Evolutionary conservation across 2,888 invertebrate genomes (phyloP).

Genomic region (Trachelus stipa): DNA sequence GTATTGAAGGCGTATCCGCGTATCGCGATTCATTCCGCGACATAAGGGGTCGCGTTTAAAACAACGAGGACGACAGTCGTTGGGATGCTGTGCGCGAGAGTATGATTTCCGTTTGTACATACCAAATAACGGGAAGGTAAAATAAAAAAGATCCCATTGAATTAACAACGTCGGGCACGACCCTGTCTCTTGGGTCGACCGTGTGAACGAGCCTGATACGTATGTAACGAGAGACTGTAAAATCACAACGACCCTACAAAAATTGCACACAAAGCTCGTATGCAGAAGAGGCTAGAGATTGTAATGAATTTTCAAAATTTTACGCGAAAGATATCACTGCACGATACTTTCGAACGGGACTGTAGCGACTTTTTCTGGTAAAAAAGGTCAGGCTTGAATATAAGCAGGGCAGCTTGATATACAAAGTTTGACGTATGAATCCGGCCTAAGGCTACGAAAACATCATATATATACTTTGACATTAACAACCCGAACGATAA

Average conservation of each 20-base stretch:
- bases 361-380: not conserved
- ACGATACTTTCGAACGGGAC: not conserved
- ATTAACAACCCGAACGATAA: not conserved
- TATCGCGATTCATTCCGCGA: not conserved
- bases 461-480: not conserved
- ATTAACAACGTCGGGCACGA: not conserved
- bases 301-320: not conserved
- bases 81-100: not conserved
- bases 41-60: not conserved
- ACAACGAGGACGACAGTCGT: not conserved
- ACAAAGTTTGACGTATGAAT: not conserved
- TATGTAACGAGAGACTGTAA: not conserved
- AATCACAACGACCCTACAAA: not conserved
- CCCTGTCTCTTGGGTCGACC: not conserved
- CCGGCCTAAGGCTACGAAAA: not conserved
- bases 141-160: not conserved
- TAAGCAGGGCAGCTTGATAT: not conserved
- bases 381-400: not conserved
- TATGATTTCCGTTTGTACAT: not conserved
- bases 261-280: not conserved
- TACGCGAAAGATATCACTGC: not conserved
- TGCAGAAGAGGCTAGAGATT: not conserved
- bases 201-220: not conserved
- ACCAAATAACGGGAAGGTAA: not conserved
- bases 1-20: conserved; percentile 29